Evolutionary conservation across 2,888 invertebrate species (phyloP).

Genomic region (Megamerina dolium): DNA sequence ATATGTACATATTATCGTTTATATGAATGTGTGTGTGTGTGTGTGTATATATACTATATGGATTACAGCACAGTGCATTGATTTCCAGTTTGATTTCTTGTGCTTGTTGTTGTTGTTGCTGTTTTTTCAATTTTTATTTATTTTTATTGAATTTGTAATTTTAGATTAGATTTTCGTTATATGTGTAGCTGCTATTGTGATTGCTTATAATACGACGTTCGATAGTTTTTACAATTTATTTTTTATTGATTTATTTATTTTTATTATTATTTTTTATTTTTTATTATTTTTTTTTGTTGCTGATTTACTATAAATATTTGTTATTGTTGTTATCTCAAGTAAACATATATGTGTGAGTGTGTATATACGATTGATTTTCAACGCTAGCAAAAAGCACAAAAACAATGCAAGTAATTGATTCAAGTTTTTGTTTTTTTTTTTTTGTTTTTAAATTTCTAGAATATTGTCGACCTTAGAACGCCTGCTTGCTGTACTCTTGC

Average conservation of each 20-base stretch:
- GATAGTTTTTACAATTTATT: not conserved
- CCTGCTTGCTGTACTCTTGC: too few relatives aligned
- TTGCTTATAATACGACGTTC: not conserved
- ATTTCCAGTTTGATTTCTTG: conserved; percentile 1
- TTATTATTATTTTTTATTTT: not conserved
- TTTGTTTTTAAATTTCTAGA: too few relatives aligned
- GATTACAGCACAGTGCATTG: too few relatives aligned
- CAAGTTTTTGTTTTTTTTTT: too few relatives aligned
- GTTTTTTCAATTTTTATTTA: conserved; percentile 11
- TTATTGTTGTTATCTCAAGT: not conserved
- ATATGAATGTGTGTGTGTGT: too few relatives aligned
- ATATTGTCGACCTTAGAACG: too few relatives aligned
- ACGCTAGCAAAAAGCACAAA: too few relatives aligned
- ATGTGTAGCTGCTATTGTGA: conserved; percentile 4
- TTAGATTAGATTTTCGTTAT: conserved; percentile 3
- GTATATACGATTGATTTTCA: too few relatives aligned
- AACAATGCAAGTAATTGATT: too few relatives aligned
- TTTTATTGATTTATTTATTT: not conserved
- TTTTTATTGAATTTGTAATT: conserved; percentile 11
- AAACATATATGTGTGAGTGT: too few relatives aligned
- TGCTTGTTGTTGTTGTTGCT: conserved; percentile 7
- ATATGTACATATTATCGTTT: too few relatives aligned
- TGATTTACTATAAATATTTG: not conserved
- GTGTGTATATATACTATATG: too few relatives aligned
- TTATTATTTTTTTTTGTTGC: not conserved